Evolutionary conservation across 2,797 vertebrate genomes (phyloP).

Genomic region (Coracias cyanogaster): DNA sequence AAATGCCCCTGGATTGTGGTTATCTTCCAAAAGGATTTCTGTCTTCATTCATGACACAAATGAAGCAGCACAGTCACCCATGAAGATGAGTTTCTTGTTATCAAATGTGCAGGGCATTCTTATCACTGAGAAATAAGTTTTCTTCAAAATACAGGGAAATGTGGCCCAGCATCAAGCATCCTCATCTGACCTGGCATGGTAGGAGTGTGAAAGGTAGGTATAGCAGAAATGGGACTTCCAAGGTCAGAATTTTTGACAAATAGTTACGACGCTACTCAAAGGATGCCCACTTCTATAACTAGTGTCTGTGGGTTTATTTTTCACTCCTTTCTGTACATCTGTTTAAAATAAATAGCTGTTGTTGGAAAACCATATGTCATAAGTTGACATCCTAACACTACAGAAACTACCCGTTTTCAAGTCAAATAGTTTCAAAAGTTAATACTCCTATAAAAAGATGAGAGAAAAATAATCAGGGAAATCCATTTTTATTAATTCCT

Average conservation of each 20-base stretch:
- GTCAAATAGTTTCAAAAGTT: not conserved
- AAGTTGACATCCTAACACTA: not conserved
- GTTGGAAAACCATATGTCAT: not conserved
- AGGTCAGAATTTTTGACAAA: not conserved
- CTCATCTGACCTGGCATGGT: not conserved
- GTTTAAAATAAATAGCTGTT: slow-evolving; percentile 40
- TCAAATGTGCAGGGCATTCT: not conserved
- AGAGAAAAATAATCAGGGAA: not conserved
- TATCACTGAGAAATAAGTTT: not conserved
- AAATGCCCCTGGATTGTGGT: accelerated
- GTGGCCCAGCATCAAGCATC: not conserved
- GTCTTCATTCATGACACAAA: not conserved
- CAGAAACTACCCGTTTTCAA: not conserved
- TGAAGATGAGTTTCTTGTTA: not conserved
- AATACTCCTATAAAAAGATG: not conserved
- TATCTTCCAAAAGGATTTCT: not conserved
- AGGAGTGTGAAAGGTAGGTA: not conserved
- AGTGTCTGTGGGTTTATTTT: not conserved
- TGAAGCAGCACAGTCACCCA: accelerated
- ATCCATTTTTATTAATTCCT: not conserved
- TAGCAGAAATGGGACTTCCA: not conserved
- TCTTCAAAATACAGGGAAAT: not conserved
- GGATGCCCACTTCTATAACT: not conserved
- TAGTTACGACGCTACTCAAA: not conserved
- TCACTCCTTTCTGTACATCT: not conserved